Base-by-base conservation (phyloP, 2,888 invertebrate species). In the Ectobius pallidus region DNA sequence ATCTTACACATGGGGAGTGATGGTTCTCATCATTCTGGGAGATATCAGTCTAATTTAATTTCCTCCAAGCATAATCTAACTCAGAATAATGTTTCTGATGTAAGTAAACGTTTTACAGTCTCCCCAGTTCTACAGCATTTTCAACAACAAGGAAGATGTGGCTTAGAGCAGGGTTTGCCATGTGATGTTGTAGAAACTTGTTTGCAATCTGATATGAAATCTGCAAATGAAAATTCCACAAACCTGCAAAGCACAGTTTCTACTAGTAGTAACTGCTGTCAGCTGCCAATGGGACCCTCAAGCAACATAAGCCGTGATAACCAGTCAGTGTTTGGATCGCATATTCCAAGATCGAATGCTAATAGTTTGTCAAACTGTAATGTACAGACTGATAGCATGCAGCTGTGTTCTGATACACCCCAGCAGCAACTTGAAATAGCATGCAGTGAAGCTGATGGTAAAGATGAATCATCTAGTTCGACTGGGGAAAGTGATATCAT, bases 401-500 rank as follows among this genome's bases (percentile, higher is more conserved):
- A 58, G 30, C n/a, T n/a, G n/a, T 58, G 58, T 58, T 1, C 32
- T n/a, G 18, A 32, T 30, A 39, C 42, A 7, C 34, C 34, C 6
- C 7, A 7, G 20, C 58, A 32, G 58, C 30, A 18, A 7, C n/a
- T 63, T 16, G 22, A 44, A 34, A 58, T 39, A 46, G 63, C 46
- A 9, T 62, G 49, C 25, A 42, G 16, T 27, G 69, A 65, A 14
- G 65, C 69, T 20, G 27, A 52, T 42, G 67, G 34, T 14, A 74
- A 68, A 34, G 65, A 73, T 14, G 73, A 62, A 14, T 69, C 71
- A 27, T 72, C 70, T 11, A 76, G 76, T 70, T 34, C 61, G n/a
- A 73, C 71, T 71, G 73, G 73, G 18, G 76, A 76, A 18, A 76
- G 76, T 72, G 76, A 76, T 32, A 76, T 76, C 25, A 63, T 76